Base-by-base conservation (phyloP, 2,888 invertebrate genomes). In the Andrena camellia region DNA sequence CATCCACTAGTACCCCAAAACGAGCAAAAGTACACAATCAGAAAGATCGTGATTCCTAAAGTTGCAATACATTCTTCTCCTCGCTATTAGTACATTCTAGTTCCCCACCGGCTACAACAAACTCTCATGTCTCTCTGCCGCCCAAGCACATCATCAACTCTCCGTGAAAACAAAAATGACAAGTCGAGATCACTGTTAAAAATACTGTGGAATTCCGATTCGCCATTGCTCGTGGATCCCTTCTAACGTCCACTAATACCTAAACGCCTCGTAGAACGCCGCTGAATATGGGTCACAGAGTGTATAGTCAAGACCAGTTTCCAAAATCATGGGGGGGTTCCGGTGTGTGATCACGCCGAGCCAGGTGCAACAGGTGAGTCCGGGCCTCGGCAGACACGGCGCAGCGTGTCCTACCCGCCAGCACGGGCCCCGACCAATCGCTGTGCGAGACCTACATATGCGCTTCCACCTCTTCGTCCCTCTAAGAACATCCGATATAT, bases 401-500 rank as follows among this genome's bases (percentile, higher is more conserved):
- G 67, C 74, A 84, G 78, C 76, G 87, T 82, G 84, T 90, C 90
- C 88, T 89, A 84, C 87, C 86, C 86, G 82, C 79, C 83, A 81
- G 81, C 84, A 64, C 71, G 0, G 42, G 69, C 70, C 63, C 84
- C 87, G 85, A 78, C 93, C 93, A 93, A 93, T 93, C 89, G 86
- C 82, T 72, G 76, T 60, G 84, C 92, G 90, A 93, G 93, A 94
- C 93, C 93, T 93, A 94, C 93, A 93, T 94, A 92, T 90, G 91
- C 89, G 89, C 88, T 85, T 84, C 90, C 89, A 84, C 88, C 88
- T 84, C 86, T 59, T 66, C 54, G 67, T 62, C 63, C 68, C 75
- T 64, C 84, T 80, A 80, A 83, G 89, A 89, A 88, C 90, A 90
- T 91, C 91, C 86, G 72, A 84, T 69, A 81, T 84, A 87, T 79